Evolutionary conservation across 2,888 invertebrate species (phyloP).

Genomic region (Alsophila aescularia): DNA sequence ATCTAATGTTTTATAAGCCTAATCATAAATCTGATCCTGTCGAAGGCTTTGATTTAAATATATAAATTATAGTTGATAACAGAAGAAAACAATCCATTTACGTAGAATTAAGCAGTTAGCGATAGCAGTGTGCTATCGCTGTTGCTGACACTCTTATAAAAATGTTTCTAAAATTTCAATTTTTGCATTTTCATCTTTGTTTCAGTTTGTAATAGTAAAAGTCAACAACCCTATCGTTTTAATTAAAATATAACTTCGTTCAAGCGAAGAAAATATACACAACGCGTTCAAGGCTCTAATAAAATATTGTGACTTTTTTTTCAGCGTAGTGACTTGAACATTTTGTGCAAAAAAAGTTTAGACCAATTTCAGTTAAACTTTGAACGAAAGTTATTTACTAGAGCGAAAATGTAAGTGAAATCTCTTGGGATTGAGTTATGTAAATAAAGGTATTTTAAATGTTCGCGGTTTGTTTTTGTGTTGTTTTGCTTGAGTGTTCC

Average conservation of each 20-base stretch:
- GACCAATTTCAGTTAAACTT: background rate
- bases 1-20: slow-evolving; percentile 34
- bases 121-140: too few relatives aligned
- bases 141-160: too few relatives aligned
- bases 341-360: background rate
- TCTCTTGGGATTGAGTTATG: background rate
- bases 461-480: background rate
- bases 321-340: slow-evolving; percentile 10
- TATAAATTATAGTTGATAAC: too few relatives aligned
- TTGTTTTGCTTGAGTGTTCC: too few relatives aligned
- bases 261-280: too few relatives aligned
- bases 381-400: slow-evolving; percentile 3
- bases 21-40: background rate
- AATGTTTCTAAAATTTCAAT: too few relatives aligned
- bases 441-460: slow-evolving; percentile 5
- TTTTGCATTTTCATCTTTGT: too few relatives aligned
- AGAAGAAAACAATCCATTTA: too few relatives aligned
- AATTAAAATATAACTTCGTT: background rate
- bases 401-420: background rate
- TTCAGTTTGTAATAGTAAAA: background rate
- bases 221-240: background rate
- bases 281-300: background rate
- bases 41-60: background rate
- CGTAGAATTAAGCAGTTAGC: too few relatives aligned
- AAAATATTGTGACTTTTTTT: slow-evolving; percentile 9